Base-by-base conservation (phyloP, 2,888 invertebrate genomes). In the Drosophila siamana region DNA sequence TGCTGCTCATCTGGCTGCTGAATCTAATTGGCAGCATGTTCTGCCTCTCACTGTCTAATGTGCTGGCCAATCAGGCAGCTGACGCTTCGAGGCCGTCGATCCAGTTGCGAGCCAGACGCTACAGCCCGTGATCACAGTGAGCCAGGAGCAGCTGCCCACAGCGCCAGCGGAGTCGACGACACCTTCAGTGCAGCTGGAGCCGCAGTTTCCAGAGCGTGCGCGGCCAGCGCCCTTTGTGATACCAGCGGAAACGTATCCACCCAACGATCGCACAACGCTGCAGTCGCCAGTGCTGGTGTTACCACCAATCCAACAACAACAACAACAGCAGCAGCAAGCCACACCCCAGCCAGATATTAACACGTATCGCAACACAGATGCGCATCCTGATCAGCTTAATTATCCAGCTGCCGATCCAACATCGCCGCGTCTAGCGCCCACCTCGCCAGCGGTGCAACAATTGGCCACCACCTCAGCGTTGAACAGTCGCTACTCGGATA, bases 1-100 rank as follows among this genome's bases (percentile, higher is more conserved):
- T 93, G 41, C 91, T 92, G 2, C 60, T 93, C 0, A 86, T 94
- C 26, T 93, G 94, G 89, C 22, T 93, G 8, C 59, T 93, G n/a
- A 94, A 94, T 67, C 76, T 94, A 4, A 84, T 92, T 40, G 92
- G 91, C n/a, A 72, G 82, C 11, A 77, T 82, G 19, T 91, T 91
- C 69, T 91, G 91, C 44, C 65, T 91, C 19, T 91, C 91, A 0
- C 54, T 91, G 30, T 83, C 90, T 0, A 71, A 67, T 46, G 80
- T 80, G 2, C 51, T 91, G 51, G 84, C 89, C 26, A 78, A 78
- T 5, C 84, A 83, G 63, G 65, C 80, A 2, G 54, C 69, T 0
- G 59, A 28, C 11, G 15, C 13, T 6, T 24, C 28, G 1, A 2
- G 19, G 4, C 2, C 51, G 4, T 2, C 51, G 6, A n/a, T n/a